Evolutionary conservation across 2,113 vertebrate species (phyloP), one percentile per base, ranked within the genome.

Genomic region (Rana temporaria): DNA sequence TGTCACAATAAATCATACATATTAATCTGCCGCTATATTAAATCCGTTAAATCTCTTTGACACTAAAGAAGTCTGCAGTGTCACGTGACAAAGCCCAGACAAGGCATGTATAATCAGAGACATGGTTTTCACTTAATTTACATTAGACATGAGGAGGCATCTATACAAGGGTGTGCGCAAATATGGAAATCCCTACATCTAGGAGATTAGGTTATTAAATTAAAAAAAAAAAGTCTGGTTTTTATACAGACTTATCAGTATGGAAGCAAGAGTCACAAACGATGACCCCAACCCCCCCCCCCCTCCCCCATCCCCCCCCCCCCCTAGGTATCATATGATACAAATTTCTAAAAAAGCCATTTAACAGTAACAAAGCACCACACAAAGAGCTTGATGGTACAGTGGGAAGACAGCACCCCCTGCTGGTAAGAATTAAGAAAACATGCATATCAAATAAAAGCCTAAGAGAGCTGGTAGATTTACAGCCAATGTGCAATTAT

Each of bases 1-100:
- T 74, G 71, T 38, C 71, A 74, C 55, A 74, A 74, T 59, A 74
- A 38, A 74, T 34, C n/a, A 59, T 74, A 59, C 70, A 57, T 73
- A 73, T 52, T 73, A 73, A 73, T 59, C 17, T 16, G 30, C 48
- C 19, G 42, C 48, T 56, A 52, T 20, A 30, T 72, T 56, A n/a
- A 32, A 17, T 73, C 26, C 15, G 20, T 22, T 19, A 17, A 65
- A 17, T 70, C 42, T 24, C 60, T n/a, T 20, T n/a, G n/a, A 55
- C 20, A 71, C 8, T 42, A 19, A n/a, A 6, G 18, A 19, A 19
- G 22, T 16, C 7, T 22, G 7, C 8, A 57, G 11, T 8, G 15
- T 18, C 48, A 3, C 8, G n/a, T 24, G n/a, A 52, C 67, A 42
- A 69, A 69, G 22, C n/a, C 55, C 55, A 38, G 71, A 62, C 26